Base-by-base conservation (phyloP, 1,140 invertebrate species). In the Ericerus pela region DNA sequence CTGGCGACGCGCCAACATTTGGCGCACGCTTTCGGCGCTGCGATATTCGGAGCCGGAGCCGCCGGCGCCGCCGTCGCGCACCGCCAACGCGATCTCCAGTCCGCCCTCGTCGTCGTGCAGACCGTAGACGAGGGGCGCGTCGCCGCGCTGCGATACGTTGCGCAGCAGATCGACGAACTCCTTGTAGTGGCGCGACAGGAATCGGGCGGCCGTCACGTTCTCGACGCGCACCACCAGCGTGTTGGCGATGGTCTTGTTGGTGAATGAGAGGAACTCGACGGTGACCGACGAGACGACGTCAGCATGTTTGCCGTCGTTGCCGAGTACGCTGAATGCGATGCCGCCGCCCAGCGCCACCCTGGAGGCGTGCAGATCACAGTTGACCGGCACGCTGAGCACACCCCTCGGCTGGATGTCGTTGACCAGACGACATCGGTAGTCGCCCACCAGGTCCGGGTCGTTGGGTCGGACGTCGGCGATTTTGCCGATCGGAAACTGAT, bases 401-500 rank as follows among this genome's bases (percentile, higher is more conserved):
- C 75, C 75, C 18, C 75, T 71, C 18, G 70, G 66, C n/a, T 68
- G 69, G 6, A 74, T 74, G 56, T 71, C 72, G 58, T 74, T 76
- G 31, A 85, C 66, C 54, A 93, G 79, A 65, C 79, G 80, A 67
- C 93, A 97, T 59, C 76, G 80, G 67, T 95, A 96, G 59, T 89
- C 80, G 1, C 91, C 92, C 37, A 79, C 79, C 12, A 80, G 78
- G 68, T 97, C 92, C 3, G 81, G 76, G 73, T 96, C 93, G 63
- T 90, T 85, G 3, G 93, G 93, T 69, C 83, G 83, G 1, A 96
- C 84, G 69, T 92, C 79, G 16, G 89, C 92, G 58, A 97, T 82
- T 70, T 85, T 85, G 36, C 87, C 85, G 20, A 75, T 62, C 0
- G 83, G 82, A 61, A 73, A 69, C 51, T 75, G 74, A 51, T 80